Conservation (phyloP, 2,888 invertebrate genomes). For the Cepaea hortensis region DNA sequence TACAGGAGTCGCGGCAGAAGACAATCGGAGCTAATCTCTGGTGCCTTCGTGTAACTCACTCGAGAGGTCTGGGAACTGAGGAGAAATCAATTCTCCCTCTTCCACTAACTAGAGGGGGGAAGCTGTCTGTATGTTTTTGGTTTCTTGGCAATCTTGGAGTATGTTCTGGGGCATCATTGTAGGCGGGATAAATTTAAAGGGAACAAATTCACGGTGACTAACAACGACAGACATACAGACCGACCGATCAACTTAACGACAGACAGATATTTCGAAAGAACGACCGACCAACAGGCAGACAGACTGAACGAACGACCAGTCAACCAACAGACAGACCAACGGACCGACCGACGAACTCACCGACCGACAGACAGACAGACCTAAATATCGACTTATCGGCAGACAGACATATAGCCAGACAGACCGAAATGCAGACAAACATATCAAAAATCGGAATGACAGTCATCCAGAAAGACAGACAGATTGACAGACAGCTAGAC, state of each 20-base stretch:
- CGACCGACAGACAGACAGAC: not conserved
- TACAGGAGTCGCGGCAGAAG: conserved; percentile 27
- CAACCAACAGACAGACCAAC: not conserved
- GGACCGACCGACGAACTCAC: not conserved
- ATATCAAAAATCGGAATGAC: not conserved
- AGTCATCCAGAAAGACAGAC: not conserved
- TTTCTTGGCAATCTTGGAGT: not conserved
- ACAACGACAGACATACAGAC: not conserved
- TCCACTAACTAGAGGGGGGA: conserved; percentile 38
- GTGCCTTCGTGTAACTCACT: conserved; percentile 15
- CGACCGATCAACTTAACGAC: not conserved
- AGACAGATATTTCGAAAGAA: not conserved
- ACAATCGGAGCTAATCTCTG: conserved; percentile 38
- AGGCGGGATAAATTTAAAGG: too few relatives aligned
- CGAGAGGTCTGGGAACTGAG: conserved; percentile 25
- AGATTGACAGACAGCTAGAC: not conserved
- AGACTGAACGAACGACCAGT: not conserved
- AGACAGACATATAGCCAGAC: not conserved
- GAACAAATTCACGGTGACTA: not conserved
- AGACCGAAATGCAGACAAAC: not conserved
- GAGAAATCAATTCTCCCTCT: conserved; percentile 45
- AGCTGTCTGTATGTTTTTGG: conserved; percentile 41
- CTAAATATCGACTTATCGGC: not conserved
- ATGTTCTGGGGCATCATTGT: too few relatives aligned
- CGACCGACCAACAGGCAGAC: not conserved